Conservation (phyloP, 2,113 vertebrate species). For the Apaloderma vittatum region DNA sequence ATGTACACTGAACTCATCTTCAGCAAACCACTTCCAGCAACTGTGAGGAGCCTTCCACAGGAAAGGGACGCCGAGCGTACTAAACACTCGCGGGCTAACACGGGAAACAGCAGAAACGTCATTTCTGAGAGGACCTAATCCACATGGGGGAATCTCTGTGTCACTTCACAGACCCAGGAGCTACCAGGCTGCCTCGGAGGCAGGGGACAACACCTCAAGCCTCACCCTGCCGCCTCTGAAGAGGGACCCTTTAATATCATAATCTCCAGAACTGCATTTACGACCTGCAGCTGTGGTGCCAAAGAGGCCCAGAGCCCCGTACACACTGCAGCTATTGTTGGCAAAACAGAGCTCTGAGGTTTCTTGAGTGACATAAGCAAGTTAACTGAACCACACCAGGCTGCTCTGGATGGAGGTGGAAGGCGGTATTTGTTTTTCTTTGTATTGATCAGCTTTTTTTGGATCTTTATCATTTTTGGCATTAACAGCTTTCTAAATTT, state of each 20-base stretch:
- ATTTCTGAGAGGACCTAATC: background rate
- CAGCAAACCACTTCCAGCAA: background rate
- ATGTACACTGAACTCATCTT: background rate
- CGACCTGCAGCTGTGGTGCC: slow-evolving; percentile 58
- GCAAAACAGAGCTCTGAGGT: slow-evolving; percentile 23
- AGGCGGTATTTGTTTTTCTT: background rate
- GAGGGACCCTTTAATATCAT: slow-evolving; percentile 14
- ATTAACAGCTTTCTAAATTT: background rate
- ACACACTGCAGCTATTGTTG: slow-evolving; percentile 44
- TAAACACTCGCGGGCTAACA: background rate
- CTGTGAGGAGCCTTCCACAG: slow-evolving; percentile 1
- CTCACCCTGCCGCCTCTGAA: background rate
- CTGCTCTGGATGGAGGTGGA: background rate
- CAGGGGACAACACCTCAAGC: background rate
- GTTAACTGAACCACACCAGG: background rate
- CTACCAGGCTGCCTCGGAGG: background rate
- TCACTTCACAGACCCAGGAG: background rate
- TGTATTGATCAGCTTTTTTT: background rate
- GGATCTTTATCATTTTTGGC: background rate
- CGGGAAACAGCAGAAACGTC: background rate
- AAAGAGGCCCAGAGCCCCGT: background rate
- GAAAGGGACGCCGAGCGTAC: background rate
- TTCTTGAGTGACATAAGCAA: slow-evolving; percentile 8
- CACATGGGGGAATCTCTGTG: background rate
- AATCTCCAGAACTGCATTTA: slow-evolving; percentile 39